These are phyloP conservation scores for Aproaerema taeniolella DNA, from an alignment of 2,888 invertebrate genomes.

Conservation along the genomic window DNA sequence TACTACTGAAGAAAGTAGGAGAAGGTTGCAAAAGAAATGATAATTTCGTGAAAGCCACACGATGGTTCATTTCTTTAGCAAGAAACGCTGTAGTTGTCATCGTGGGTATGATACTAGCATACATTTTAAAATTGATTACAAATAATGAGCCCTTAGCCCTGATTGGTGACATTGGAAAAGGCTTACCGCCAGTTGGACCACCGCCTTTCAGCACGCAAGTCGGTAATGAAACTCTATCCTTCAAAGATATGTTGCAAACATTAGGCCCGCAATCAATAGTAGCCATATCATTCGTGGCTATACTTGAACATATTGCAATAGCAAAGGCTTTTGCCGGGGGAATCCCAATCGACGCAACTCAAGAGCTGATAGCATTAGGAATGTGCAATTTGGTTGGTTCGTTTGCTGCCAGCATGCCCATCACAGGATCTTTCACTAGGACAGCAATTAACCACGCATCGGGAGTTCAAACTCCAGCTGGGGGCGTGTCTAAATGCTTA, in stretches of 20 bases:
- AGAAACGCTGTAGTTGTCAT: constrained; percentile 91
- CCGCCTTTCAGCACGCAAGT: constrained; percentile 82
- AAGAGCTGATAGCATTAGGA: constrained; percentile 94
- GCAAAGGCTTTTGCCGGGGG: constrained; percentile 88
- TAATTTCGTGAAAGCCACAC: constrained; percentile 60
- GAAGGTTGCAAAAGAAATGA: constrained; percentile 69
- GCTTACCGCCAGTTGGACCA: constrained; percentile 80
- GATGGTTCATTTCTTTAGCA: constrained; percentile 82
- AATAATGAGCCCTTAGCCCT: constrained; percentile 78
- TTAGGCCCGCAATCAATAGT: constrained; percentile 79
- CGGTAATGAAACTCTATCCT: constrained; percentile 78
- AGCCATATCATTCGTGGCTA: constrained; percentile 81
- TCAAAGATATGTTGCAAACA: constrained; percentile 79
- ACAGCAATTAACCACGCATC: constrained; percentile 94
- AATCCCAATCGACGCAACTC: constrained; percentile 88
- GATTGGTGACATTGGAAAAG: constrained; percentile 81
- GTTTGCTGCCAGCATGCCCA: constrained; percentile 91
- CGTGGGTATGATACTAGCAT: constrained; percentile 82
- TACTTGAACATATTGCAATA: constrained; percentile 85
- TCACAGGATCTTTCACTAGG: constrained; percentile 90
- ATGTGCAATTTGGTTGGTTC: constrained; percentile 89
- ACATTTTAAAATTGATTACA: constrained; percentile 39
- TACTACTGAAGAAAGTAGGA: constrained; percentile 80
- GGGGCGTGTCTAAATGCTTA: constrained; percentile 85
- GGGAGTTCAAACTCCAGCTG: constrained; percentile 90